Evolutionary conservation across 2,888 invertebrate species (phyloP), one percentile per base, ranked within the genome.

Genomic region (Ophion slaviceki): DNA sequence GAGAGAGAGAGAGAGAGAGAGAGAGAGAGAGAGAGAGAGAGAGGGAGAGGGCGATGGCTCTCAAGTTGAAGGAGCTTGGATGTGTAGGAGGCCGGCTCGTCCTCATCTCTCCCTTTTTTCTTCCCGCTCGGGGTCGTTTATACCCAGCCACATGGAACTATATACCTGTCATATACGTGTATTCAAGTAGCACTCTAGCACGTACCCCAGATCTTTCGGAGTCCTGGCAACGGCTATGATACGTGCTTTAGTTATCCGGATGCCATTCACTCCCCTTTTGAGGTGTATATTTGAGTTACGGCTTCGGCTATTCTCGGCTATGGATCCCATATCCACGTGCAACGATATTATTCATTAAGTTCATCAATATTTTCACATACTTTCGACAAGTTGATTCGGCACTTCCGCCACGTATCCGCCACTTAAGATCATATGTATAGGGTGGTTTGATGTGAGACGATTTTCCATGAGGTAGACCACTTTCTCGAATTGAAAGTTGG

Each of bases 31-130:
- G 40, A 7, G 17, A 68, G 68, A 24, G 47, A 61, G 20, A 61
- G 61, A 20, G 11, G 17, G n/a, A 36, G 32, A 84, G 83, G 77
- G 78, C 85, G 80, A 79, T 80, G 80, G 84, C 80, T 75, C 79
- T 83, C 82, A 53, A 68, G 79, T 64, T 79, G 75, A 82, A 85
- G 82, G 20, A 67, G 81, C 78, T 66, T 28, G 57, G 70, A 82
- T 75, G 81, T 79, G 78, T 79, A 79, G 78, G 68, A 79, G 80
- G 68, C 61, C 71, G 36, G 47, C 57, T 70, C 81, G 72, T 82
- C 62, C 66, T 82, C 82, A 62, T 87, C 70, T 81, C 85, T 83
- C 85, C 40, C 47, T 36, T 53, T 53, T 79, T 80, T 62, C 75
- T 71, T 47, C 11, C 59, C 71, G 24, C 32, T 61, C n/a, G 47